Percentiles rank a stretch among this genome's conserved stretches.
Conservation (phyloP, 2,797 vertebrate species). For the Fratercula arctica region DNA sequence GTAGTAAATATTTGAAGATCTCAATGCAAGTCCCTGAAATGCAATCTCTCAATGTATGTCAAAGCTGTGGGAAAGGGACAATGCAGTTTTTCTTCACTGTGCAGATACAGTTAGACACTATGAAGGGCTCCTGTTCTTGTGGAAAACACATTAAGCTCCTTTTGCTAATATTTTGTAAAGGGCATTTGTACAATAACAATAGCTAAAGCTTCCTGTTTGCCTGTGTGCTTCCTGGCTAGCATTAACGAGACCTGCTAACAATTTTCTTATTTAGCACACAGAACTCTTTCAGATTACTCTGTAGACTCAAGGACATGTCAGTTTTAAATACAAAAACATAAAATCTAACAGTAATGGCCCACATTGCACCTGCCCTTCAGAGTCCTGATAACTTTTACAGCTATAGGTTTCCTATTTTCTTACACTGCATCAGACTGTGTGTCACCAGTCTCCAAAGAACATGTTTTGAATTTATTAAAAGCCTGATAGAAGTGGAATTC, state of each 20-base stretch:
- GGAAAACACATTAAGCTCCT: conserved; percentile 65
- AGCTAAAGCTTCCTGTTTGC: conserved; percentile 71
- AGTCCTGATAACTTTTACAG: conserved; percentile 2
- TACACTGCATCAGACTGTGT: neutral
- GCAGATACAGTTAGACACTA: conserved; percentile 20
- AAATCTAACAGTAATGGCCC: neutral
- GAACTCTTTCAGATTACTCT: conserved; percentile 56
- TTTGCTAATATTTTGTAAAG: conserved; percentile 70
- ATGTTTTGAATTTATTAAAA: conserved; percentile 52
- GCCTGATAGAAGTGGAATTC: conserved; percentile 17
- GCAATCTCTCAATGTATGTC: neutral
- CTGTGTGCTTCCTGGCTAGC: conserved; percentile 66
- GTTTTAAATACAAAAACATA: neutral
- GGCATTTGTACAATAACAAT: conserved; percentile 70
- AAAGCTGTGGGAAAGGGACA: conserved; percentile 2
- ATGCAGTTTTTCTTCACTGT: conserved; percentile 16
- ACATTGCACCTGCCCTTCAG: conserved; percentile 45
- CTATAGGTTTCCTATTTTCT: conserved; percentile 19
- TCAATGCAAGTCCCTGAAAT: conserved; percentile 11
- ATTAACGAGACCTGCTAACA: conserved; percentile 61
- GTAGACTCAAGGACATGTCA: neutral
- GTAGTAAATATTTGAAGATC: conserved; percentile 64
- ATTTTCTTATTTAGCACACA: conserved; percentile 68
- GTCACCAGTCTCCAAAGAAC: conserved; percentile 25
- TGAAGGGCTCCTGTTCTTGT: conserved; percentile 65